phyloP scores from a whole-genome alignment of 2,888 invertebrate genomes.

The Julus scanicus region DNA sequence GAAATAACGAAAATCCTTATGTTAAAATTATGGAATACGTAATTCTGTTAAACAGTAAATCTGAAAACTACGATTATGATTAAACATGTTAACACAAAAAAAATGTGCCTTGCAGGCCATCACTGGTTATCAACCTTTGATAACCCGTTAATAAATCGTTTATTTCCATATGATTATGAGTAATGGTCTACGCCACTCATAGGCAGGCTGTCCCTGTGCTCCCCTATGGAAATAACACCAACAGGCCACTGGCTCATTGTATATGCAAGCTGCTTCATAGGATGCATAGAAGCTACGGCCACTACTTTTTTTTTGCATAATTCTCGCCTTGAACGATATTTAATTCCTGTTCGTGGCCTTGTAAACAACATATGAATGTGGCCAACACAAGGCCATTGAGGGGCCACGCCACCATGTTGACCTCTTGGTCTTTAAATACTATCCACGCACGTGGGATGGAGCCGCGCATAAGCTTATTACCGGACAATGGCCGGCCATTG shows the following conservation, averaged over 20 bases:
- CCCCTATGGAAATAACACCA: background rate
- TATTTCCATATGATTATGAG: too few relatives aligned
- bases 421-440: background rate
- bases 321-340: slow-evolving; percentile 33
- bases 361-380: slow-evolving; percentile 2
- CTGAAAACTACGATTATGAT: too few relatives aligned
- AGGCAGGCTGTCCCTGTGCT: background rate
- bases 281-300: background rate
- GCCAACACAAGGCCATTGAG: background rate
- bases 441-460: background rate
- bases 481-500: slow-evolving; percentile 33
- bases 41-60: too few relatives aligned
- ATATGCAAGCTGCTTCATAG: background rate
- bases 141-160: too few relatives aligned
- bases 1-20: too few relatives aligned
- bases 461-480: background rate
- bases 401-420: background rate
- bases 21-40: too few relatives aligned
- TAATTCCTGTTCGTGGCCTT: slow-evolving; percentile 33
- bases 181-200: background rate
- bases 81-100: too few relatives aligned
- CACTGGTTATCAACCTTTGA: too few relatives aligned
- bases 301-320: slow-evolving; percentile 7
- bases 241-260: background rate
- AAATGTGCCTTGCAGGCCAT: too few relatives aligned